phyloP scores from a whole-genome alignment of 2,888 invertebrate genomes.

The Microctonus hyperodae region DNA sequence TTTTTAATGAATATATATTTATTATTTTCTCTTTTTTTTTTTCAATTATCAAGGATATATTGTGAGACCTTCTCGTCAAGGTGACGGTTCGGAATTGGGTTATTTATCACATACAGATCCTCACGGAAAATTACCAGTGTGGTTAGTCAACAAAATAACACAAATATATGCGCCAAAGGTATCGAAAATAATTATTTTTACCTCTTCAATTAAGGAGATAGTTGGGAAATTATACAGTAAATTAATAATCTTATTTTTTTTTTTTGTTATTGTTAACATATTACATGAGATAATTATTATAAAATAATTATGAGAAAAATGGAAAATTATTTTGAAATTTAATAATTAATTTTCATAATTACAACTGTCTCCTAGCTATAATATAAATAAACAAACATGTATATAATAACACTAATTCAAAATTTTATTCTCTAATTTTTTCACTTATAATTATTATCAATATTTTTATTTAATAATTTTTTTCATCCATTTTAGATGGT shows the following conservation, averaged over 20 bases:
- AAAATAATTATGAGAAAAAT: slow-evolving; percentile 25
- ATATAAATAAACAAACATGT: too few relatives aligned
- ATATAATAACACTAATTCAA: too few relatives aligned
- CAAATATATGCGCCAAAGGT: slow-evolving; percentile 86
- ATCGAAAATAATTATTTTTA: slow-evolving; percentile 33
- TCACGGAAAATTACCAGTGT: slow-evolving; percentile 84
- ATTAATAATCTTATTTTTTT: neutral
- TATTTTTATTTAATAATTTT: too few relatives aligned
- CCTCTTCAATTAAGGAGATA: too few relatives aligned
- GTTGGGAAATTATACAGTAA: too few relatives aligned
- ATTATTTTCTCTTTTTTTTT: slow-evolving; percentile 5
- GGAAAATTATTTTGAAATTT: too few relatives aligned
- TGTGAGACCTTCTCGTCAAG: slow-evolving; percentile 68
- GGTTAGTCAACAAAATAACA: slow-evolving; percentile 89
- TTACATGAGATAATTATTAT: too few relatives aligned
- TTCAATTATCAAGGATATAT: slow-evolving; percentile 66
- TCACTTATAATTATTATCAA: neutral
- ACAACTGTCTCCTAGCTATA: too few relatives aligned
- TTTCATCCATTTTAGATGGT: slow-evolving; percentile 69
- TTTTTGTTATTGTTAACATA: too few relatives aligned
- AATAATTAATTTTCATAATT: too few relatives aligned
- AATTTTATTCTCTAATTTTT: too few relatives aligned
- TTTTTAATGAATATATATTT: slow-evolving; percentile 9
- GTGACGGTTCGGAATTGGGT: slow-evolving; percentile 78
- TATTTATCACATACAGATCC: slow-evolving; percentile 93